Conservation (phyloP, 1,140 invertebrate genomes). For the Cotesia vestalis region DNA sequence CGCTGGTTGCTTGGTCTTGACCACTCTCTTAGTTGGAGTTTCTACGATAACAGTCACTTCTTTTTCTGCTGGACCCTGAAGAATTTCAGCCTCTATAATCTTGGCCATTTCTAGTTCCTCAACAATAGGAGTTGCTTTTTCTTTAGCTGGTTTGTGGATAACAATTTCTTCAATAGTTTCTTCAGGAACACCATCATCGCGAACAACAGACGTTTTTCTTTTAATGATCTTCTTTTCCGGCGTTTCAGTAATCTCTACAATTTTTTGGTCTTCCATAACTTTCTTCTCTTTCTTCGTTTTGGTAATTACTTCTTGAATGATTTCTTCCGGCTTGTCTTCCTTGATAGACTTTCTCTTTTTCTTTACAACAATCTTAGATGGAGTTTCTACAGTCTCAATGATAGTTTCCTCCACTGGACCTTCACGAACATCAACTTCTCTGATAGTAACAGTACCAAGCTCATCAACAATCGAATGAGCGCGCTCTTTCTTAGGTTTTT, state of each 20-base stretch:
- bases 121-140: slow-evolving; percentile 34
- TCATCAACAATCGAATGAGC: slow-evolving; percentile 39
- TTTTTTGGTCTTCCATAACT: slow-evolving; percentile 38
- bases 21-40: slow-evolving; percentile 23
- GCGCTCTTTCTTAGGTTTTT: slow-evolving; percentile 43
- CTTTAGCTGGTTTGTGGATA: slow-evolving; percentile 42
- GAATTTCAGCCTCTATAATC: slow-evolving; percentile 41
- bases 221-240: slow-evolving; percentile 43
- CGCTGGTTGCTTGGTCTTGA: slow-evolving; percentile 37
- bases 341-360: slow-evolving; percentile 50
- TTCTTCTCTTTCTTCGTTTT: slow-evolving; percentile 34
- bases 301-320: slow-evolving; percentile 40
- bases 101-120: slow-evolving; percentile 36
- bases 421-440: slow-evolving; percentile 32
- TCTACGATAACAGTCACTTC: slow-evolving; percentile 39
- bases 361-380: slow-evolving; percentile 49
- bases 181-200: slow-evolving; percentile 42
- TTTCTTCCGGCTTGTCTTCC: slow-evolving; percentile 39
- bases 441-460: slow-evolving; percentile 29
- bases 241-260: slow-evolving; percentile 43
- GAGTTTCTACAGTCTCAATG: slow-evolving; percentile 42
- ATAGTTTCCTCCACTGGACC: slow-evolving; percentile 39
- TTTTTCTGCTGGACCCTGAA: slow-evolving; percentile 22
- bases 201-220: slow-evolving; percentile 43
- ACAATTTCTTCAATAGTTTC: slow-evolving; percentile 46